Percentiles rank a stretch among this genome's conserved stretches.
These are phyloP conservation scores for Polypedilum vanderplanki DNA, from an alignment of 1,140 invertebrate species.

Conservation along the genomic window DNA sequence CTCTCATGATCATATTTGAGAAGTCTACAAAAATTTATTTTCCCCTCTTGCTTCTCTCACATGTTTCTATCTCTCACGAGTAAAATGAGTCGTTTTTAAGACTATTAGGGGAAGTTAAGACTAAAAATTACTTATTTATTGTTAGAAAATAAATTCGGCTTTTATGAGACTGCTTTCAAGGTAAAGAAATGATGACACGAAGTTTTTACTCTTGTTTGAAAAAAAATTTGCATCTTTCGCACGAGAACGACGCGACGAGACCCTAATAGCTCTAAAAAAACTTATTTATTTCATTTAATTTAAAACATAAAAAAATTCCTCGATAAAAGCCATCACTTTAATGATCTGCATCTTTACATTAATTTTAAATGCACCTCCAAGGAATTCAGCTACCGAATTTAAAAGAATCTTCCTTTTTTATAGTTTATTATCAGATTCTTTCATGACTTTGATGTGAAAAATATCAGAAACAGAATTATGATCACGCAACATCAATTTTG, in stretches of 20 bases:
- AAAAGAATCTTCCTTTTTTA: not conserved
- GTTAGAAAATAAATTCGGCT: too few species aligned
- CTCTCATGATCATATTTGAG: too few species aligned
- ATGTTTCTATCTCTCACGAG: too few species aligned
- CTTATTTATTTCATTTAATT: not conserved
- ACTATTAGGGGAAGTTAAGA: too few species aligned
- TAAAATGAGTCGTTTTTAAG: too few species aligned
- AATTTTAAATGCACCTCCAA: not conserved
- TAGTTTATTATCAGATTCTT: slow-evolving; percentile 7
- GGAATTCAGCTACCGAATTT: slow-evolving; percentile 17
- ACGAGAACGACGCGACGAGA: not conserved
- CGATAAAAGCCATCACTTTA: too few species aligned
- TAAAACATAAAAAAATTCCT: not conserved
- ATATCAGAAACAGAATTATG: not conserved
- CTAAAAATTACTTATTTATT: too few species aligned
- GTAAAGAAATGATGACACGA: not conserved
- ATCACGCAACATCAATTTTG: not conserved
- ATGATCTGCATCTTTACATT: too few species aligned
- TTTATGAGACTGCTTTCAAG: too few species aligned
- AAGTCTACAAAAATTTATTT: too few species aligned
- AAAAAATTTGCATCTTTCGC: not conserved
- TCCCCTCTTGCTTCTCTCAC: too few species aligned
- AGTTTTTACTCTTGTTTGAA: not conserved
- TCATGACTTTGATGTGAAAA: slow-evolving; percentile 18
- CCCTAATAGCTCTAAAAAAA: not conserved